Evolutionary conservation across 1,140 invertebrate species (phyloP).

Genomic region (Nylanderia fulva): DNA sequence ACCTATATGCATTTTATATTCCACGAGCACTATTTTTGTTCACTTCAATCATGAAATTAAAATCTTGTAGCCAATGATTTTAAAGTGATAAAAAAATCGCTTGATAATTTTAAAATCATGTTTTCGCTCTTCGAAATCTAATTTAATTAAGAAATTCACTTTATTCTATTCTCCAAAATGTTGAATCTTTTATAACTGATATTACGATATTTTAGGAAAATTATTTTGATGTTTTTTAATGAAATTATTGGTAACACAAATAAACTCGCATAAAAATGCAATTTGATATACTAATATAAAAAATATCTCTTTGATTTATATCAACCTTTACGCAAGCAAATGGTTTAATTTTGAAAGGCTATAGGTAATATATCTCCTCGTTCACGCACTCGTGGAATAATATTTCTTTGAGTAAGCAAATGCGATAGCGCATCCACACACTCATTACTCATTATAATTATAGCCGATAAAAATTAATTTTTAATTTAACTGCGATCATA

Average conservation of each 20-base stretch:
- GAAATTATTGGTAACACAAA: background rate
- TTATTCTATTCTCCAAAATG: slow-evolving; percentile 18
- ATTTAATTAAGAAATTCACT: slow-evolving; percentile 22
- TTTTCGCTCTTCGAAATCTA: background rate
- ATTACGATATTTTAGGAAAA: background rate
- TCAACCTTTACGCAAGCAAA: background rate
- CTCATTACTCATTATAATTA: background rate
- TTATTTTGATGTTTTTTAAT: background rate
- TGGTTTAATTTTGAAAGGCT: background rate
- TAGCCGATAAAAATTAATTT: slow-evolving; percentile 16
- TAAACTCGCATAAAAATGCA: background rate
- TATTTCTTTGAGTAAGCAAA: background rate
- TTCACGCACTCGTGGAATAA: background rate
- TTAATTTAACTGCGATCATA: background rate
- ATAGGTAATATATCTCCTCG: background rate
- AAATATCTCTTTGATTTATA: background rate
- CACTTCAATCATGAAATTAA: background rate
- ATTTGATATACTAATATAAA: background rate
- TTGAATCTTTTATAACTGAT: background rate
- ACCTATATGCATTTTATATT: slow-evolving; percentile 16
- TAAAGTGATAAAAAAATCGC: slow-evolving; percentile 18
- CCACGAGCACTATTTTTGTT: background rate
- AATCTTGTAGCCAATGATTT: slow-evolving; percentile 3
- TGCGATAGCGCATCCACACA: background rate
- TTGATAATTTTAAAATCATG: background rate